Evolutionary conservation across 1,140 invertebrate genomes (phyloP), one percentile per base, ranked within the genome.

Genomic region (Temnothorax nylanderi): DNA sequence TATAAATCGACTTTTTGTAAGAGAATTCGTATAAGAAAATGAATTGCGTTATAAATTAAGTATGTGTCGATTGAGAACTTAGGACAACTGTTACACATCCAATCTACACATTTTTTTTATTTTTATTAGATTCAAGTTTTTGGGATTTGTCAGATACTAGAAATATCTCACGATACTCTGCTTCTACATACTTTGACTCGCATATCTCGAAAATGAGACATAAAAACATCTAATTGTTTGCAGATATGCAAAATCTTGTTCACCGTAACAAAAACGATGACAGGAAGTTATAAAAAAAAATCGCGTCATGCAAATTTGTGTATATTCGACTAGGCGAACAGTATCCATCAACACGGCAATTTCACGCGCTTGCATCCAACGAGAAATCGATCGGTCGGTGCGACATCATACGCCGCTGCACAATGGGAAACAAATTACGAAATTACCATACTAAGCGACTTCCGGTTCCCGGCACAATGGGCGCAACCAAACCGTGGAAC

Each of bases 401-500:
- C 69, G 86, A 92, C 92, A 92, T 92, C 91, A 92, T 90, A 92
- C 67, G 89, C 81, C 84, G 62, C 69, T 88, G 88, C 88, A 92
- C 92, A 93, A 93, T 92, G 91, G 92, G 91, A 91, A 92, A 92
- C 92, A 92, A 93, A 92, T 93, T 92, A 93, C 91, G 90, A 92
- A 93, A 93, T 93, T 93, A 92, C 88, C 92, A 93, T 93, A 93
- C 92, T 93, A 92, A 93, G 90, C 92, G 92, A 90, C 92, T 92
- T 92, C 87, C 88, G 86, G 87, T 85, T 71, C 34, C 84, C 64
- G 80, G 60, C 80, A 92, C 92, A 92, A 91, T 92, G 65, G 65
- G 90, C 51, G 34, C 74, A 21, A 65, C 69, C 85, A 77, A 87
- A 91, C 87, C 76, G 41, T 81, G 26, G 62, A 54, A 64, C 85